Percentiles rank a stretch among this genome's conserved stretches.
These are phyloP conservation scores for Dipodomys merriami DNA, from an alignment of 2,113 vertebrate genomes.

Conservation along the genomic window DNA sequence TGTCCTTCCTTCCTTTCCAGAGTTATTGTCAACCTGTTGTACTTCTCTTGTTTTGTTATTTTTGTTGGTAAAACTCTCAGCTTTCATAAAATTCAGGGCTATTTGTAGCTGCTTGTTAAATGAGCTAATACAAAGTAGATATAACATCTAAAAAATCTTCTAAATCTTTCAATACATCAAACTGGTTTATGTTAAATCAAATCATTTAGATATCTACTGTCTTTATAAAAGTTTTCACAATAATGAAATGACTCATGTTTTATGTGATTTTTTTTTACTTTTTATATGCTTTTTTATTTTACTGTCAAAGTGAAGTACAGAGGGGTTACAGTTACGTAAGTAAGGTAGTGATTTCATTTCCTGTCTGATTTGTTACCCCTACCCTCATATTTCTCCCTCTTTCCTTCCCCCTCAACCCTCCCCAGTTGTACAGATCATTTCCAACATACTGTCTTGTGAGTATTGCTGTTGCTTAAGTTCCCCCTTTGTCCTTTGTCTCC, in stretches of 20 bases:
- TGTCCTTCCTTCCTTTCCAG: background rate
- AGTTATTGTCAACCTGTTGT: background rate
- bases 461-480: too few relatives aligned
- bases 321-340: too few relatives aligned
- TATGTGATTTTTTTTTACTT: background rate
- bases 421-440: too few relatives aligned
- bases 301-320: too few relatives aligned
- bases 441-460: too few relatives aligned
- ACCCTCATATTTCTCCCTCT: too few relatives aligned
- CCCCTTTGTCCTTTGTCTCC: too few relatives aligned
- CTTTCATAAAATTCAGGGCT: background rate
- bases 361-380: too few relatives aligned
- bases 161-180: background rate
- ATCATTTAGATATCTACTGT: background rate
- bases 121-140: background rate
- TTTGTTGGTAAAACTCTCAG: background rate
- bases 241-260: background rate
- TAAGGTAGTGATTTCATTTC: too few relatives aligned
- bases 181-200: slow-evolving; percentile 44
- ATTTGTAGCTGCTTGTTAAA: background rate
- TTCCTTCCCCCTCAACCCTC: too few relatives aligned
- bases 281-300: too few relatives aligned
- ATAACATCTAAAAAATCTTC: slow-evolving; percentile 17
- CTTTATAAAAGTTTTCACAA: slow-evolving; percentile 18
- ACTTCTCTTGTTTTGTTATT: background rate